Percentiles rank a stretch among this genome's conserved stretches.
phyloP scores from a whole-genome alignment of 2,888 invertebrate genomes.

The Rhogogaster chlorosoma region DNA sequence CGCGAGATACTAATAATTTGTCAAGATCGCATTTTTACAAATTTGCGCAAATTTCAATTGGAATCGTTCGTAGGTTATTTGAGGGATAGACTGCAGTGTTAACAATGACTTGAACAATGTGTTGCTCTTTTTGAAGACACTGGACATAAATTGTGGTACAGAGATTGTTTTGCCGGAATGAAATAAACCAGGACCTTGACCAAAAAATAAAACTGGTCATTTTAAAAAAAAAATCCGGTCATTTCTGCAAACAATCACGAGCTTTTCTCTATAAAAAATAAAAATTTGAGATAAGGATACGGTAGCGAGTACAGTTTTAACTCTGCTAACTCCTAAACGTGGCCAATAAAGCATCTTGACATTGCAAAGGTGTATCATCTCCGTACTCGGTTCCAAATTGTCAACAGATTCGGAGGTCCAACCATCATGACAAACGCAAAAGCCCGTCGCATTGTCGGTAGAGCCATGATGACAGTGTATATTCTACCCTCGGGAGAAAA shows the following conservation, averaged over 20 bases:
- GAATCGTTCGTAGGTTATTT: neutral
- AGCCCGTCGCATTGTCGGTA: slow-evolving; percentile 70
- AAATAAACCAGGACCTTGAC: neutral
- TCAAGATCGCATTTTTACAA: neutral
- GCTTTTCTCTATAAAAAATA: neutral
- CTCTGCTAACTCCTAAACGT: slow-evolving; percentile 54
- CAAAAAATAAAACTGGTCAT: neutral
- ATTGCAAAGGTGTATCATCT: slow-evolving; percentile 77
- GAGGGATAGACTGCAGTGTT: too few species aligned
- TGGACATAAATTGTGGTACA: too few species aligned
- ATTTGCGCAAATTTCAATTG: neutral
- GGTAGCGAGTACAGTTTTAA: slow-evolving; percentile 54
- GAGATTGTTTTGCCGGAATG: neutral
- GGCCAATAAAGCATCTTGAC: slow-evolving; percentile 65
- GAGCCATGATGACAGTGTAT: slow-evolving; percentile 75
- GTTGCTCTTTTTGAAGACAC: too few species aligned
- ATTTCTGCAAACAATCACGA: neutral
- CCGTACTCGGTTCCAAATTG: slow-evolving; percentile 72
- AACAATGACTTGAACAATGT: too few species aligned
- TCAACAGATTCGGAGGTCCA: slow-evolving; percentile 75
- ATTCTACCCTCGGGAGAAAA: slow-evolving; percentile 60
- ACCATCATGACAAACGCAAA: slow-evolving; percentile 75
- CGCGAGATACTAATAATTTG: too few species aligned
- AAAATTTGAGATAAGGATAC: slow-evolving; percentile 57
- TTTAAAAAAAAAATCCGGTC: too few species aligned